A percentile compares a stretch with the other conserved stretches of the same genome.
phyloP scores from a whole-genome alignment of 2,888 invertebrate species.

The Xestia ashworthii region DNA sequence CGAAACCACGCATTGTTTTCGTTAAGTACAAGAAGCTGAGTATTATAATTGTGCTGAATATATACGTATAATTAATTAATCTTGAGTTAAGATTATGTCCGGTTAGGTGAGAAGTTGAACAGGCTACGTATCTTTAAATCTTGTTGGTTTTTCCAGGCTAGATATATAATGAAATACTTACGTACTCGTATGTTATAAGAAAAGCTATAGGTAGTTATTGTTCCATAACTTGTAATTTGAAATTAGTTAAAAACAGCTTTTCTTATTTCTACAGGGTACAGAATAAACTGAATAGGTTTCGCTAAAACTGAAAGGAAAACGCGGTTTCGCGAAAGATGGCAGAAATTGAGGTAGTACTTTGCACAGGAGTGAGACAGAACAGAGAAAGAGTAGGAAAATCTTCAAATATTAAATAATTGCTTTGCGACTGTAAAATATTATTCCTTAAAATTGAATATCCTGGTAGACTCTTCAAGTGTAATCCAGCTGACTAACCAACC shows the following conservation, averaged over 20 bases:
- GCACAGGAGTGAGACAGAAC: too few species aligned
- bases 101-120: conserved; percentile 51
- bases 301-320: too few species aligned
- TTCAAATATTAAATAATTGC: too few species aligned
- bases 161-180: not conserved
- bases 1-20: conserved; percentile 67
- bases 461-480: not conserved
- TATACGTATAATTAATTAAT: conserved; percentile 36
- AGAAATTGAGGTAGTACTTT: too few species aligned
- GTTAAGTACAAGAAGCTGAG: conserved; percentile 39
- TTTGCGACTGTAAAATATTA: not conserved
- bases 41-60: conserved; percentile 55
- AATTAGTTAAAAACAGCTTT: not conserved
- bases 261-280: not conserved
- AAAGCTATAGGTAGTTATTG: not conserved
- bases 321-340: too few species aligned
- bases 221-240: not conserved
- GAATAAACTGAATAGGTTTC: too few species aligned
- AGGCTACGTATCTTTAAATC: not conserved
- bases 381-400: too few species aligned
- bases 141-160: conserved; percentile 36
- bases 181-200: not conserved
- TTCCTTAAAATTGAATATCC: not conserved
- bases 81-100: conserved; percentile 33
- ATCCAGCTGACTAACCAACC: conserved; percentile 20